Evolutionary conservation across 1,140 invertebrate species (phyloP).

Genomic region (Hyposmocoma kahamanoa): DNA sequence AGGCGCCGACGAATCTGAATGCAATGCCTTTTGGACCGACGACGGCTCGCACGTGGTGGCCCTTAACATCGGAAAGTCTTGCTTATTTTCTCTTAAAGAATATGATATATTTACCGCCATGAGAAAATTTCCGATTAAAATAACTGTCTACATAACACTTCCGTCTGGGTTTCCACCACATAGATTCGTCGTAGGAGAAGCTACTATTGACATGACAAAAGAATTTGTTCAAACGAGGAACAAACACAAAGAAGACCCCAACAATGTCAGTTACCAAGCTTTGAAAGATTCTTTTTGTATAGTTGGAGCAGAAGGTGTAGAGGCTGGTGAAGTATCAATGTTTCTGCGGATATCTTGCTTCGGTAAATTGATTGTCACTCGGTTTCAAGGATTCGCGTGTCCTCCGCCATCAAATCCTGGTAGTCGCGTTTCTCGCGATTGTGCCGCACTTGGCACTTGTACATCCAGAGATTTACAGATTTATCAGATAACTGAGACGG

Average conservation of each 20-base stretch:
- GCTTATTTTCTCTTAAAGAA: constrained; percentile 71
- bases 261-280: constrained; percentile 58
- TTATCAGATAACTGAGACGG: too few relatives aligned
- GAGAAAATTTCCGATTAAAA: constrained; percentile 49
- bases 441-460: too few relatives aligned
- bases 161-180: constrained; percentile 57
- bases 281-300: constrained; percentile 76
- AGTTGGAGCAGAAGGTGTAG: constrained; percentile 54
- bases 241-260: constrained; percentile 50
- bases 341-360: constrained; percentile 78
- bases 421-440: too few relatives aligned
- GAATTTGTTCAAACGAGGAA: constrained; percentile 59
- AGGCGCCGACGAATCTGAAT: constrained; percentile 70
- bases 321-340: constrained; percentile 69
- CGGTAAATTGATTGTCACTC: constrained; percentile 78
- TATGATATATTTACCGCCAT: constrained; percentile 60
- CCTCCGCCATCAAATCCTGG: too few relatives aligned
- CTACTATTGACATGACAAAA: constrained; percentile 62
- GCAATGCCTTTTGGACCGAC: neutral
- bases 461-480: too few relatives aligned
- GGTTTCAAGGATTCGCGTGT: constrained; percentile 71
- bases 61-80: constrained; percentile 74
- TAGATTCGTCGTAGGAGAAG: constrained; percentile 55
- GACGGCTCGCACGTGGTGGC: constrained; percentile 49
- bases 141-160: constrained; percentile 47